Conservation (phyloP, 2,888 invertebrate species). For the Drosophila paucipuncta region DNA sequence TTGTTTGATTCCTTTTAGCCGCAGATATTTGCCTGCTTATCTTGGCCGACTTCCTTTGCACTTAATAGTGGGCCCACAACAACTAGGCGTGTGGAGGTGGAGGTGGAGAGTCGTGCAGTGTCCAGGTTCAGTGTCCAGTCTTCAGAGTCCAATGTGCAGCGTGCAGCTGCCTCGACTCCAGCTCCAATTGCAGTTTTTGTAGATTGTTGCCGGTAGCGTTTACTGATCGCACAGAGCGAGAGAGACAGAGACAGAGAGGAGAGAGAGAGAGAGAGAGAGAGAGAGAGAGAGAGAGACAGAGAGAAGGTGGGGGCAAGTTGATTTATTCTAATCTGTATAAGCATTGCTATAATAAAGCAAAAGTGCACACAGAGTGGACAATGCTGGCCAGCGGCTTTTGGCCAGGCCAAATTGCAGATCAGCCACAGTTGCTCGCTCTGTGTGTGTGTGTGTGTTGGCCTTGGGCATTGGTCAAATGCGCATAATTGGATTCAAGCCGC, state of each 20-base stretch:
- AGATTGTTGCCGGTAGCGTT: slow-evolving; percentile 77
- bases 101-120: slow-evolving; percentile 3
- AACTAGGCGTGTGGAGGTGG: slow-evolving; percentile 36
- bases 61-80: slow-evolving; percentile 45
- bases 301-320: slow-evolving; percentile 56
- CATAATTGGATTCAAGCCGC: slow-evolving; percentile 75
- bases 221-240: slow-evolving; percentile 52
- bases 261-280: not conserved
- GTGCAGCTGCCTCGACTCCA: slow-evolving; percentile 54
- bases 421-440: slow-evolving; percentile 22
- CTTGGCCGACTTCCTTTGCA: slow-evolving; percentile 69
- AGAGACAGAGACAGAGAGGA: not conserved
- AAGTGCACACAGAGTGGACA: slow-evolving; percentile 75
- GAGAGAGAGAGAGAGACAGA: not conserved
- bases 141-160: slow-evolving; percentile 3
- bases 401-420: slow-evolving; percentile 68
- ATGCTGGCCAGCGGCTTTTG: slow-evolving; percentile 68
- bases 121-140: not conserved
- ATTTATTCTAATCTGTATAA: slow-evolving; percentile 81
- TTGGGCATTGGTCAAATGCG: slow-evolving; percentile 65
- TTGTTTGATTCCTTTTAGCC: slow-evolving; percentile 31
- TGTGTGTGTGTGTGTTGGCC: slow-evolving; percentile 26
- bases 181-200: slow-evolving; percentile 48
- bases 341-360: slow-evolving; percentile 81
- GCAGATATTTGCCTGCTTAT: slow-evolving; percentile 68